phyloP scores from a whole-genome alignment of 2,797 vertebrate genomes.

The Microchirus variegatus region DNA sequence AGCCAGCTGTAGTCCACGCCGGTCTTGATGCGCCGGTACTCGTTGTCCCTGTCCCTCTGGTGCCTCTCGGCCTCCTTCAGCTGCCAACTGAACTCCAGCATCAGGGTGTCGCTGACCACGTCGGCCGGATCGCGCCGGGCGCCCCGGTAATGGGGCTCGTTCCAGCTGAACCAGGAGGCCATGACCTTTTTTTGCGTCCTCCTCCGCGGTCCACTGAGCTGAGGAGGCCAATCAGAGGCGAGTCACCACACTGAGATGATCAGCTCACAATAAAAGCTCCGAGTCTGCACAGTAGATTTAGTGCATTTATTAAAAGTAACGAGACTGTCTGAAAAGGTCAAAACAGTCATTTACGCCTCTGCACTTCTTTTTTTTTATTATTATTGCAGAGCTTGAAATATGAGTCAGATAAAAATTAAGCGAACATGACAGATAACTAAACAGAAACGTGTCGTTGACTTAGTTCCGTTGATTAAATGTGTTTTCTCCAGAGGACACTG shows the following conservation, averaged over 20 bases:
- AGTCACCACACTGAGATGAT: background rate
- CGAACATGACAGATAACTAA: background rate
- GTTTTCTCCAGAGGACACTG: background rate
- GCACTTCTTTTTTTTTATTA: background rate
- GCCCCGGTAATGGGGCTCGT: constrained; percentile 79
- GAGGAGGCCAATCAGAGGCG: background rate
- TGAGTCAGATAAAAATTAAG: background rate
- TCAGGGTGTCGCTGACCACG: constrained; percentile 93
- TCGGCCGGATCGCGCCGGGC: constrained; percentile 84
- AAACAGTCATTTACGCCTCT: background rate
- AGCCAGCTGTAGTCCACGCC: constrained; percentile 98
- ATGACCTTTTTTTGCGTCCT: constrained; percentile 67
- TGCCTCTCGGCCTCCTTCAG: constrained; percentile 89
- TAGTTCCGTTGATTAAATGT: background rate
- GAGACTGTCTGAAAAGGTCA: background rate
- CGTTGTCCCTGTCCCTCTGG: constrained; percentile 86
- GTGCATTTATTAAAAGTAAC: background rate
- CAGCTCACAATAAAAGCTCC: background rate
- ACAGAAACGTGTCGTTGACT: background rate
- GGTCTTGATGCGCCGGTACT: constrained; percentile 86
- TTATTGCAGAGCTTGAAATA: constrained; percentile 6
- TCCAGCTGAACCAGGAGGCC: constrained; percentile 92
- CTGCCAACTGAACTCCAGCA: constrained; percentile 96
- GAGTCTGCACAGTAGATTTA: background rate
- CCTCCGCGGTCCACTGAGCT: constrained; percentile 22